Evolutionary conservation across 2,888 invertebrate species (phyloP).

Genomic region (Diplazon laetatorius): DNA sequence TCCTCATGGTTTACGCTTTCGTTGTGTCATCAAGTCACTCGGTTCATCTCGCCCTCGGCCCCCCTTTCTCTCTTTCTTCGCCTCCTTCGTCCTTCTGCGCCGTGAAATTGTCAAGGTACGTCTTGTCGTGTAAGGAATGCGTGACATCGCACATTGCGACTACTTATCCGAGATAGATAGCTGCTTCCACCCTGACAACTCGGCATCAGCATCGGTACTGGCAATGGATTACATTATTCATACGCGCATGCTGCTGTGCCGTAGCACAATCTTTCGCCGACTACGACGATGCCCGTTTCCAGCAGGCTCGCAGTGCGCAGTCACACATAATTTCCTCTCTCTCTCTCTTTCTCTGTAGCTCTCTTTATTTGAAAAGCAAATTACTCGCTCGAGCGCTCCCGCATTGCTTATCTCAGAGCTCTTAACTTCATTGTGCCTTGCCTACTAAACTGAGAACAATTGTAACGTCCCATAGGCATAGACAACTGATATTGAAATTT

Average conservation of each 20-base stretch:
- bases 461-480: not conserved
- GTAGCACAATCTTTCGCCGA: slow-evolving; percentile 44
- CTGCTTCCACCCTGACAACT: slow-evolving; percentile 12
- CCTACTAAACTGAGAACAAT: slow-evolving; percentile 5
- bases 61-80: not conserved
- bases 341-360: not conserved
- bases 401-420: slow-evolving; percentile 34
- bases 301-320: slow-evolving; percentile 32
- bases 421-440: slow-evolving; percentile 2
- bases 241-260: slow-evolving; percentile 37
- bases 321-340: slow-evolving; percentile 34
- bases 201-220: slow-evolving; percentile 14
- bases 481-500: slow-evolving; percentile 18
- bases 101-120: slow-evolving; percentile 15
- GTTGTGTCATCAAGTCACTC: not conserved
- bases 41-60: too few species aligned
- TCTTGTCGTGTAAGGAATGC: slow-evolving; percentile 32
- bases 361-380: slow-evolving; percentile 56
- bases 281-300: slow-evolving; percentile 38
- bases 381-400: slow-evolving; percentile 29
- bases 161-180: slow-evolving; percentile 45
- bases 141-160: slow-evolving; percentile 26
- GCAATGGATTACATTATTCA: slow-evolving; percentile 54
- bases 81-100: not conserved
- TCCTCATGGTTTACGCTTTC: not conserved